These are phyloP conservation scores for Peromyscus attwateri DNA, from an alignment of 2,797 vertebrate genomes.

Conservation along the genomic window DNA sequence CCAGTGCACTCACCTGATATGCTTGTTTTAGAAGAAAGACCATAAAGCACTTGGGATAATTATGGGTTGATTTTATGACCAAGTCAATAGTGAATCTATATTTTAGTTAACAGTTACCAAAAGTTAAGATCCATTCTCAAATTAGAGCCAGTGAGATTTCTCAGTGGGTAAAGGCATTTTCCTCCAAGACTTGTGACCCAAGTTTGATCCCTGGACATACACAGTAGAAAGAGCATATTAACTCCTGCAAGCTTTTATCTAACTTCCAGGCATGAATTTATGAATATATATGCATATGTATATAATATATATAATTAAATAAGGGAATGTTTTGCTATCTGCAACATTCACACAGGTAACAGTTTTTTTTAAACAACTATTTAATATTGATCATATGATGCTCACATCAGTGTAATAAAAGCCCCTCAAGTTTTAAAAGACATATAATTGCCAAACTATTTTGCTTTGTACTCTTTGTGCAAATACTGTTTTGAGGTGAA, in stretches of 20 bases:
- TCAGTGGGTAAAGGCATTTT: background rate
- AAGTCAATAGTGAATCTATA: background rate
- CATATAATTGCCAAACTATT: background rate
- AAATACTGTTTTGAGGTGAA: slow-evolving; percentile 29
- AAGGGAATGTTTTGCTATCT: background rate
- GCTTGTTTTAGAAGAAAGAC: background rate
- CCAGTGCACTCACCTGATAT: background rate
- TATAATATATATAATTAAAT: background rate
- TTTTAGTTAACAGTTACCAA: slow-evolving; percentile 39
- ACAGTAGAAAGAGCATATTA: background rate
- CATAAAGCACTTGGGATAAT: slow-evolving; percentile 10
- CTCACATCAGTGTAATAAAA: background rate
- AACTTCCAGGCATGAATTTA: background rate
- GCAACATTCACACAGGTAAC: background rate
- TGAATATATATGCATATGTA: no score
- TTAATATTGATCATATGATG: background rate
- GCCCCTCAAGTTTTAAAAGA: background rate
- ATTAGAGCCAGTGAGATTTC: background rate
- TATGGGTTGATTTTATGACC: slow-evolving; percentile 25
- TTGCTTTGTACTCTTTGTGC: background rate
- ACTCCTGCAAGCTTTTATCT: background rate
- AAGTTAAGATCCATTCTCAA: background rate
- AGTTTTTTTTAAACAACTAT: background rate
- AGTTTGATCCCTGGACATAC: background rate
- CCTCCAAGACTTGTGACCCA: background rate